A percentile compares a stretch with the other conserved stretches of the same genome.
Conservation (phyloP, 2,797 vertebrate species). For the Tiaroga cobitis region DNA sequence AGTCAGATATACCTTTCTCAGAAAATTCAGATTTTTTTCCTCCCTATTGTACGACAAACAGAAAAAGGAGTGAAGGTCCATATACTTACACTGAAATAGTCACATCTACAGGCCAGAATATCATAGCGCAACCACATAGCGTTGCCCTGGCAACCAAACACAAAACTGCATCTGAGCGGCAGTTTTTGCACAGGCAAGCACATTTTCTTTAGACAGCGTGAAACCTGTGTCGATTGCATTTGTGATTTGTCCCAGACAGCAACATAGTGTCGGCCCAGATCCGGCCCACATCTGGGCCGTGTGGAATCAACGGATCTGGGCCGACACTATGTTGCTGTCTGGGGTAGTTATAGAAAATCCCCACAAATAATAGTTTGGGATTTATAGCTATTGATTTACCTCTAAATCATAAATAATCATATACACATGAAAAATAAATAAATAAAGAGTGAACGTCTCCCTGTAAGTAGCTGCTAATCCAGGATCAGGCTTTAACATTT, state of each 20-base stretch:
- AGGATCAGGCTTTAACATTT: conserved; percentile 5
- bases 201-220: neutral
- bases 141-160: neutral
- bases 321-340: no score
- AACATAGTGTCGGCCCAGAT: no score
- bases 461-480: neutral
- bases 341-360: no score
- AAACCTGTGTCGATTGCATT: neutral
- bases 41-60: neutral
- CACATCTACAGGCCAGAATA: neutral
- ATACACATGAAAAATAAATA: neutral
- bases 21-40: neutral
- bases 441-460: neutral
- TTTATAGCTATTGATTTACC: neutral
- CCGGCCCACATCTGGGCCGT: no score
- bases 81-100: neutral
- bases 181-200: neutral
- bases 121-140: neutral
- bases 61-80: neutral
- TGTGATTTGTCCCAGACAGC: no score
- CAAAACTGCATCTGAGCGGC: neutral
- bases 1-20: neutral
- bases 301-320: no score
- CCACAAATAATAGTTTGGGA: neutral
- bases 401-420: neutral